Evolutionary conservation across 2,113 vertebrate genomes (phyloP), one percentile per base, ranked within the genome.

Genomic region (Alligator sinensis): DNA sequence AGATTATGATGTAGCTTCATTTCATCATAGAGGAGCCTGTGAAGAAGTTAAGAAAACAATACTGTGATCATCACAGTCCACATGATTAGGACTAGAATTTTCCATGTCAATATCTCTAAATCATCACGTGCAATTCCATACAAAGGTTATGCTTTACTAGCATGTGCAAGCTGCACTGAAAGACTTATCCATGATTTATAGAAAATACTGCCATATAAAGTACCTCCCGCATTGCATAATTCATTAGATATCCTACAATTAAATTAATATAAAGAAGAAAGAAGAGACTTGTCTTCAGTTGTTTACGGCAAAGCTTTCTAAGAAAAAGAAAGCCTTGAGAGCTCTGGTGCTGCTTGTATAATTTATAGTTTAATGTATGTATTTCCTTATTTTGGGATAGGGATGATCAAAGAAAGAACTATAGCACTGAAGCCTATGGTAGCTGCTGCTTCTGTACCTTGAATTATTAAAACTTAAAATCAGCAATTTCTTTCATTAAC

Each of bases 331-430:
- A 95, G 80, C 78, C 91, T 77, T 68, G 72, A 89, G 91, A 95
- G 95, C 89, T 95, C 88, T 87, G 87, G 89, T 90, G 74, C 57
- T 25, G 60, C 90, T 92, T 66, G 72, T 80, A 94, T 98, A 97
- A 98, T 98, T 98, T 97, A 98, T 98, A 96, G 98, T 92, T 97
- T 93, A 74, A 82, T 97, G 91, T 59, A 93, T 72, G 88, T 86
- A 87, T 95, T 92, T 94, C 84, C 47, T 94, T 87, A 94, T 76
- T 87, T 61, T 81, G 88, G 88, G 89, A 94, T 79, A 96, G 84
- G 63, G 72, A 96, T 96, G 88, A 92, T 96, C 86, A 82, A 87
- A 89, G 86, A 97, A 93, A 92, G 87, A 96, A 94, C 97, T 85
- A 24, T 86, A 96, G 90, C 92, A 90, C 64, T 79, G 89, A 95